Conservation (phyloP, 2,113 vertebrate genomes). For the Passer domesticus region DNA sequence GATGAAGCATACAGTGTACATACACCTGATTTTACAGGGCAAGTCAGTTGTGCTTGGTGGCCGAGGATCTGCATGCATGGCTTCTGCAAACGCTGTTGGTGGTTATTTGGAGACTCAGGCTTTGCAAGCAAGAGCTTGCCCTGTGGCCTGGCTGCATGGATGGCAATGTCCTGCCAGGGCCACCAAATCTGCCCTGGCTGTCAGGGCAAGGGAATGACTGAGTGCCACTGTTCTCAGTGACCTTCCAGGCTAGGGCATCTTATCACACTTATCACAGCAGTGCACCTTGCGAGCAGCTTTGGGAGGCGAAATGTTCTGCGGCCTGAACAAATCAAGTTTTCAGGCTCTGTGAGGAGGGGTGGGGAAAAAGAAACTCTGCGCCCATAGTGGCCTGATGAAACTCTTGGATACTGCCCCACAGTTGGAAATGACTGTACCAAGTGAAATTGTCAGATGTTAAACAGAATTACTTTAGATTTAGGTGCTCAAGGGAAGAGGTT, state of each 20-base stretch:
- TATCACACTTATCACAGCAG: neutral
- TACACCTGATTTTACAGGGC: neutral
- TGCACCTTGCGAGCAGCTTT: neutral
- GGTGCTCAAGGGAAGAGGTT: neutral
- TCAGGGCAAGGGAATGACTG: neutral
- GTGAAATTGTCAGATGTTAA: neutral
- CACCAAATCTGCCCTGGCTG: neutral
- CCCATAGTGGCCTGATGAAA: neutral
- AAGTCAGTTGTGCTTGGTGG: neutral
- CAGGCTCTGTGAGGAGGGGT: neutral
- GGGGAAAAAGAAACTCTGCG: neutral
- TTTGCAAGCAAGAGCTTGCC: neutral
- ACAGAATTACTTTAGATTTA: neutral
- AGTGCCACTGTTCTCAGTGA: neutral
- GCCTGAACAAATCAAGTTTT: neutral
- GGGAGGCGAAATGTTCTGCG: neutral
- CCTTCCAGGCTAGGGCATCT: slow-evolving; percentile 42
- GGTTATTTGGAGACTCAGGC: neutral
- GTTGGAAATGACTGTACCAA: neutral
- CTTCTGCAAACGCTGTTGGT: neutral
- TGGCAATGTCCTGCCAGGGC: neutral
- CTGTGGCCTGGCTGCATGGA: neutral
- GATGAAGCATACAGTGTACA: rapidly evolving
- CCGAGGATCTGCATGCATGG: neutral
- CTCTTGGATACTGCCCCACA: neutral